phyloP scores from a whole-genome alignment of 1,140 invertebrate species.

The Trialeurodes vaporariorum region DNA sequence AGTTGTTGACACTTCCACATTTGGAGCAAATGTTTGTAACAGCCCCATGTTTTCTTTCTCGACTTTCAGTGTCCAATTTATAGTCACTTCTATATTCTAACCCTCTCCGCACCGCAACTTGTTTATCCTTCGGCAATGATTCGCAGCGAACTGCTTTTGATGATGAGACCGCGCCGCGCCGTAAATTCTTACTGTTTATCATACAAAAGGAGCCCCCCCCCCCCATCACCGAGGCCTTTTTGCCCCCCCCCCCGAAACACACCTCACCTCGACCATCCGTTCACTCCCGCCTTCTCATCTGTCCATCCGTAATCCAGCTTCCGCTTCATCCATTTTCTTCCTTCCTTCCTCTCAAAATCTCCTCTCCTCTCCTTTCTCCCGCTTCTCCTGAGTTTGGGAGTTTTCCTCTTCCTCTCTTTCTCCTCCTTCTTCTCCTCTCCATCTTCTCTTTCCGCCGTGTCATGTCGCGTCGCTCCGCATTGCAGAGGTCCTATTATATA shows the following conservation, averaged over 20 bases:
- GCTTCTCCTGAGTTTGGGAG: background rate
- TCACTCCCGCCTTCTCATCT: too few species aligned
- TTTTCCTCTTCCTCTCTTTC: constrained; percentile 4
- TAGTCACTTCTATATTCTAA: background rate
- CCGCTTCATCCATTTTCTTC: background rate
- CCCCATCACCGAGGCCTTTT: too few species aligned
- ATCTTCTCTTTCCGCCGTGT: background rate
- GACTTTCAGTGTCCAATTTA: background rate
- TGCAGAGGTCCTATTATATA: too few species aligned
- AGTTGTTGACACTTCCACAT: too few species aligned
- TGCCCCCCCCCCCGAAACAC: too few species aligned
- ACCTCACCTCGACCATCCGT: too few species aligned
- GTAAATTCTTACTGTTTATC: background rate
- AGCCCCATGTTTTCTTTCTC: too few species aligned
- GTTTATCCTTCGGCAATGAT: background rate
- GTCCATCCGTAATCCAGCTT: background rate
- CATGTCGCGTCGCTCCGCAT: too few species aligned
- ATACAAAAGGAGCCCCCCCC: background rate
- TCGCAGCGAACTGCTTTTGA: too few species aligned
- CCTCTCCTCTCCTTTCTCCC: constrained; percentile 6
- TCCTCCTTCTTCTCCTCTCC: constrained; percentile 5
- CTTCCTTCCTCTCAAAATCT: background rate
- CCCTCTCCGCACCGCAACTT: background rate
- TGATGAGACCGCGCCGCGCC: too few species aligned
- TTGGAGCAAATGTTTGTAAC: too few species aligned